Evolutionary conservation across 2,113 vertebrate genomes (phyloP), one percentile per base, ranked within the genome.

Genomic region (Brachyhypopomus gauderio): DNA sequence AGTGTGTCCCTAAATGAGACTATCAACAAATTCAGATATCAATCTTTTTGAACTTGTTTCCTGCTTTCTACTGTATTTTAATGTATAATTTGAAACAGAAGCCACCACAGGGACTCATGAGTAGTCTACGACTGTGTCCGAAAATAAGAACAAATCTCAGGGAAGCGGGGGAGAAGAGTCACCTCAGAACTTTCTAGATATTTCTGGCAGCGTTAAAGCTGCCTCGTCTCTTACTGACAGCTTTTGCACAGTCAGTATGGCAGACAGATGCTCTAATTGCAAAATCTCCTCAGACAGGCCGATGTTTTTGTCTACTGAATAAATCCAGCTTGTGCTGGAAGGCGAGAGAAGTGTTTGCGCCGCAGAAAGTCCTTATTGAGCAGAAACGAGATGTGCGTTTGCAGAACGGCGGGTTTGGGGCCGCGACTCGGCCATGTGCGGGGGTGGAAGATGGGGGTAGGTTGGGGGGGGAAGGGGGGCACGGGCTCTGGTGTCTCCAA

Each of bases 401-500:
- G 72, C 81, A 66, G 45, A 82, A 78, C 59, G 73, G 12, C 63
- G 79, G 38, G 34, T 78, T 84, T 38, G 38, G 77, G 41, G 75
- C 72, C 74, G 48, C 41, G 14, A 55, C 23, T 19, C 45, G 34
- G 22, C 38, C 30, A 30, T 11, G 71, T 64, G 55, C 19, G 56
- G 64, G 62, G 48, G 30, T 23, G 70, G 88, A 83, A 86, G 84
- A 88, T 87, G 76, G 67, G 75, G 20, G 62, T 60, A 55, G 85
- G 45, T 30, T 60, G 63, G 85, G 45, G 76, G 67, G 75, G 16
- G 62, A 38, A 38, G 85, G 45, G 82, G 34, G 67, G 76, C 75
- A 83, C 62, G 77, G 83, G 66, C 63, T 72, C 86, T 89, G 84
- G 86, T 91, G 89, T 86, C 86, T 91, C 83, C 88, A 92, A 91